A percentile compares a stretch with the other conserved stretches of the same genome.
Evolutionary conservation across 2,797 vertebrate genomes (phyloP).

Genomic region (Arctocebus calabarensis): DNA sequence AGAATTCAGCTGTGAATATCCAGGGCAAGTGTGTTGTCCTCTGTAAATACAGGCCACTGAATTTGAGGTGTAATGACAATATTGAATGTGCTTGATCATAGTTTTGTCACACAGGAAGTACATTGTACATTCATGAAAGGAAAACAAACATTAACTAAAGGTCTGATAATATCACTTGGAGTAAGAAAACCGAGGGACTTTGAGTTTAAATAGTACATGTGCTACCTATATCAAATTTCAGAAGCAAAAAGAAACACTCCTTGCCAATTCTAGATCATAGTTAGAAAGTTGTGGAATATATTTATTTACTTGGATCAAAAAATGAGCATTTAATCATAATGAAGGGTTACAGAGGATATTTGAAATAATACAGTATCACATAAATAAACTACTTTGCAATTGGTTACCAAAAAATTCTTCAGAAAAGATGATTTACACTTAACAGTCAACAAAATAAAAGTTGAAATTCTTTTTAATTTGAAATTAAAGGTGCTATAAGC

Average conservation of each 20-base stretch:
- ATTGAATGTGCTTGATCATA: conserved; percentile 55
- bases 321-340: conserved; percentile 53
- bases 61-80: conserved; percentile 63
- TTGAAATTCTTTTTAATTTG: conserved; percentile 24
- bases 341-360: conserved; percentile 48
- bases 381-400: background rate
- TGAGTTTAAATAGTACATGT: conserved; percentile 17
- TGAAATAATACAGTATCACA: background rate
- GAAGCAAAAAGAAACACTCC: background rate
- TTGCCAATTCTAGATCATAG: conserved; percentile 37
- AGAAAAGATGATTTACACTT: conserved; percentile 38
- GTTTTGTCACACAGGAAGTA: conserved; percentile 26
- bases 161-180: conserved; percentile 44
- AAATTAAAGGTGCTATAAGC: conserved; percentile 31
- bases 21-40: conserved; percentile 27
- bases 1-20: conserved; percentile 28
- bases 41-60: conserved; percentile 32
- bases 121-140: background rate
- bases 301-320: conserved; percentile 66
- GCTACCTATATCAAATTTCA: background rate
- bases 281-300: conserved; percentile 41
- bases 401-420: conserved; percentile 7
- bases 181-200: conserved; percentile 7
- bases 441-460: background rate
- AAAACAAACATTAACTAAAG: background rate